Evolutionary conservation across 2,113 vertebrate genomes (phyloP).

Genomic region (Corythornis vintsioides): DNA sequence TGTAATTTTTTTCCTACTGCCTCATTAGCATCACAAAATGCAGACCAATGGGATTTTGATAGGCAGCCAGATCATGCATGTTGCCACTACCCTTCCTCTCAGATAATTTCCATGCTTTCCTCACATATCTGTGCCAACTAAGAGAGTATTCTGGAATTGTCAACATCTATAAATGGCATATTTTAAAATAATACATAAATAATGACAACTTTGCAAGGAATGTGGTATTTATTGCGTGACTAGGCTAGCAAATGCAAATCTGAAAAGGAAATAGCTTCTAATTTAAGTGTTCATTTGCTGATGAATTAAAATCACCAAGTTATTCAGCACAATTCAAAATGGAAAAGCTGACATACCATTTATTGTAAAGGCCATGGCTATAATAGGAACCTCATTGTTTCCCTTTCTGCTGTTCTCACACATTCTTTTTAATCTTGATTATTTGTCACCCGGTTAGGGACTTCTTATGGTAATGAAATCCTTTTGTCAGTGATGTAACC

Average conservation of each 20-base stretch:
- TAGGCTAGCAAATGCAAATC: slow-evolving; percentile 37
- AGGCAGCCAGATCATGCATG: slow-evolving; percentile 4
- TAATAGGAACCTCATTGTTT: slow-evolving; percentile 65
- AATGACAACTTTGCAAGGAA: background rate
- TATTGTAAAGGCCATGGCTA: slow-evolving; percentile 61
- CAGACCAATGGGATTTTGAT: background rate
- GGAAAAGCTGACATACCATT: slow-evolving; percentile 68
- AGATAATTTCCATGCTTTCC: background rate
- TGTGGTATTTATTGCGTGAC: slow-evolving; percentile 35
- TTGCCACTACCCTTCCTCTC: background rate
- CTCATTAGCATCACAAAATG: slow-evolving; percentile 22
- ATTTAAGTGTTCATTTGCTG: slow-evolving; percentile 65
- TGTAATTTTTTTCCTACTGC: slow-evolving; percentile 7
- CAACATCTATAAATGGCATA: background rate
- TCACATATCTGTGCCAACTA: background rate
- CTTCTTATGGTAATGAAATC: slow-evolving; percentile 67
- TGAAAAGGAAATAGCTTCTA: slow-evolving; percentile 56
- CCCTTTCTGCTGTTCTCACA: slow-evolving; percentile 68
- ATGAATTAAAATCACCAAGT: slow-evolving; percentile 65
- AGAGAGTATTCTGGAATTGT: background rate
- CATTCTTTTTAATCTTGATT: slow-evolving; percentile 70
- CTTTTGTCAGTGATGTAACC: slow-evolving; percentile 54
- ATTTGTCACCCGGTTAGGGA: slow-evolving; percentile 54
- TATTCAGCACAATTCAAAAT: slow-evolving; percentile 67
- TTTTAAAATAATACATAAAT: background rate